Conservation (phyloP, 2,888 invertebrate genomes). For the Melolontha melolontha region DNA sequence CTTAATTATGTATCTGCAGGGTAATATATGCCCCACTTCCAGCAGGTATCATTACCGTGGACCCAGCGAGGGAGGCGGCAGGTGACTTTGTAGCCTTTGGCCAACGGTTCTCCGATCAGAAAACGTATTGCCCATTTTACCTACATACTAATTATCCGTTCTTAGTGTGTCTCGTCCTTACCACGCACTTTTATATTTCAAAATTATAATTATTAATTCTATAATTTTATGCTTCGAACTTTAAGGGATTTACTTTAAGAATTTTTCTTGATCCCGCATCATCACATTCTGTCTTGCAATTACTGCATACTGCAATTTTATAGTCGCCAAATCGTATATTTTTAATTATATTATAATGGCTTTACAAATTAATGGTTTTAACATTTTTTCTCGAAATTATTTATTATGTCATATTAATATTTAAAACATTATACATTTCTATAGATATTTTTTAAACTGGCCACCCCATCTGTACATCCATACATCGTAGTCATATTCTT, state of each 20-base stretch:
- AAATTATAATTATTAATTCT: constrained; percentile 45
- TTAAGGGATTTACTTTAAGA: constrained; percentile 38
- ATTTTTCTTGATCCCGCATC: background rate
- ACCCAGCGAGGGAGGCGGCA: constrained; percentile 51
- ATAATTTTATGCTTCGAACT: constrained; percentile 41
- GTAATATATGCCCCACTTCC: constrained; percentile 58
- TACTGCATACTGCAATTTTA: background rate
- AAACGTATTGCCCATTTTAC: constrained; percentile 52
- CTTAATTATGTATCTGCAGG: constrained; percentile 59
- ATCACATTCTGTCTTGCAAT: background rate
- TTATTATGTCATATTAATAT: no score
- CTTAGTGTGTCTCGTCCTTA: constrained; percentile 41
- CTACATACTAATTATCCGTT: constrained; percentile 51
- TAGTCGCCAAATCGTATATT: no score
- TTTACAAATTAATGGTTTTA: no score
- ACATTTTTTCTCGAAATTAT: no score
- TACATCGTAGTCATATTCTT: no score
- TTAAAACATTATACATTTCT: no score
- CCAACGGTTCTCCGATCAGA: constrained; percentile 46
- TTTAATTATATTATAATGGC: no score
- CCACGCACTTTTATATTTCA: constrained; percentile 45
- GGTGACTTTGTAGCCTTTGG: constrained; percentile 52
- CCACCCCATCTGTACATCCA: no score
- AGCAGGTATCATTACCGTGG: constrained; percentile 54
- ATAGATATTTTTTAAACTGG: no score